phyloP scores from a whole-genome alignment of 1,140 invertebrate genomes.

The Sinonovacula constricta region DNA sequence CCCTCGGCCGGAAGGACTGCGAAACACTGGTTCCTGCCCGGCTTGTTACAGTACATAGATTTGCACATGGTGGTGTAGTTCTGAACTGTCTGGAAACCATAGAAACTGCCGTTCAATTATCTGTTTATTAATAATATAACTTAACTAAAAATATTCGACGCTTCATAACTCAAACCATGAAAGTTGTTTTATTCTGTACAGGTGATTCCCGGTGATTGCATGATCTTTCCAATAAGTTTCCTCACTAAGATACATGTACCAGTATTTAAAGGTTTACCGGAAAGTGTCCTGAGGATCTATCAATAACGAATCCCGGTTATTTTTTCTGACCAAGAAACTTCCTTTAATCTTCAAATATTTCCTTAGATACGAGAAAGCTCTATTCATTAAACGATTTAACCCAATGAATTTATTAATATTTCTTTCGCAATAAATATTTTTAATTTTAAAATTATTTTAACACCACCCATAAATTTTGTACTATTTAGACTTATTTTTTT shows the following conservation, averaged over 20 bases:
- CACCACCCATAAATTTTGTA: no score
- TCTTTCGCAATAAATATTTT: no score
- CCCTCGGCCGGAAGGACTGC: conserved; percentile 57
- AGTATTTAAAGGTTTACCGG: neutral
- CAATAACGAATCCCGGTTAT: no score
- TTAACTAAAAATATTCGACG: neutral
- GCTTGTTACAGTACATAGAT: conserved; percentile 62
- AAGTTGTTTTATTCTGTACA: neutral
- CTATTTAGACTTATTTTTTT: no score
- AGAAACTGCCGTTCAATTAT: conserved; percentile 2
- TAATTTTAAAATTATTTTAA: no score
- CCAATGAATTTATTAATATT: no score
- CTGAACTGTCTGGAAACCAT: conserved; percentile 54
- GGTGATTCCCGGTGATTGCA: neutral
- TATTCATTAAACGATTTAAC: no score
- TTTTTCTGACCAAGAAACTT: no score
- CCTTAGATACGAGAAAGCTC: no score
- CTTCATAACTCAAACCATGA: neutral
- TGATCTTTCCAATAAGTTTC: neutral
- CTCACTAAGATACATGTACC: neutral
- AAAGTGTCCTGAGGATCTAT: no score
- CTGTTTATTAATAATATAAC: neutral
- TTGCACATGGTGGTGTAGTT: conserved; percentile 58
- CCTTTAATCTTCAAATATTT: no score
- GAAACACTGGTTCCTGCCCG: conserved; percentile 52